phyloP scores from a whole-genome alignment of 2,888 invertebrate species.

The Anorthoa munda region DNA sequence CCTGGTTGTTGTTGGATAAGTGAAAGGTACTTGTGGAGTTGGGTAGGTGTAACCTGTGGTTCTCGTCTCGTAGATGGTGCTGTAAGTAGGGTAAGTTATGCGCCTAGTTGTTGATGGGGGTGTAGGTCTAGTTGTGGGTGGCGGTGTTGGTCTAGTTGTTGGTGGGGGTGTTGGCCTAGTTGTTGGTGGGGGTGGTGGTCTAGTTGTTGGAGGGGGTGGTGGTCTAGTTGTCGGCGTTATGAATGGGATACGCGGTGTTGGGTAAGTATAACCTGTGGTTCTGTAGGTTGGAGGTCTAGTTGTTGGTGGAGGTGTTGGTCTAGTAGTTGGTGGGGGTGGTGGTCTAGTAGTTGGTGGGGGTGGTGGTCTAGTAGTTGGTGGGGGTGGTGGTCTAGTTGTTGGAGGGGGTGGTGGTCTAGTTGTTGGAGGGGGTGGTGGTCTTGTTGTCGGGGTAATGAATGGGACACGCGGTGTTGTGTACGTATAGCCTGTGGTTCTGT shows the following conservation, averaged over 20 bases:
- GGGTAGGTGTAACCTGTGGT: constrained; percentile 69
- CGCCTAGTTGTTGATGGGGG: constrained; percentile 38
- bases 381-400: constrained; percentile 32
- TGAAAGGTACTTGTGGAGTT: constrained; percentile 56
- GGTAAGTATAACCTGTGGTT: no score
- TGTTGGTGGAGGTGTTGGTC: no score
- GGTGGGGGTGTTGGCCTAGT: constrained; percentile 24
- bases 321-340: no score
- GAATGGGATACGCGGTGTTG: no score
- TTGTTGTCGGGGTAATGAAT: background rate
- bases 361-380: constrained; percentile 24
- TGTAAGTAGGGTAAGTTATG: constrained; percentile 16
- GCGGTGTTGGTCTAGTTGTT: constrained; percentile 10
- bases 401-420: background rate
- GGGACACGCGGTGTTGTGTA: constrained; percentile 9
- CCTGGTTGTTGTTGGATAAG: constrained; percentile 60
- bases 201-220: no score
- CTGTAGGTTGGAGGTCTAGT: background rate
- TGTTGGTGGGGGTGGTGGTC: constrained; percentile 6
- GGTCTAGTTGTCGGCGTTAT: no score
- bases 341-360: constrained; percentile 27
- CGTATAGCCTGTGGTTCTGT: constrained; percentile 19
- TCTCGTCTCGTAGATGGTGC: constrained; percentile 33
- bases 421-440: no score
- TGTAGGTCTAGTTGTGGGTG: constrained; percentile 13